Percentiles rank a stretch among this genome's conserved stretches.
Conservation (phyloP, 2,113 vertebrate species). For the Thomomys bottae region DNA sequence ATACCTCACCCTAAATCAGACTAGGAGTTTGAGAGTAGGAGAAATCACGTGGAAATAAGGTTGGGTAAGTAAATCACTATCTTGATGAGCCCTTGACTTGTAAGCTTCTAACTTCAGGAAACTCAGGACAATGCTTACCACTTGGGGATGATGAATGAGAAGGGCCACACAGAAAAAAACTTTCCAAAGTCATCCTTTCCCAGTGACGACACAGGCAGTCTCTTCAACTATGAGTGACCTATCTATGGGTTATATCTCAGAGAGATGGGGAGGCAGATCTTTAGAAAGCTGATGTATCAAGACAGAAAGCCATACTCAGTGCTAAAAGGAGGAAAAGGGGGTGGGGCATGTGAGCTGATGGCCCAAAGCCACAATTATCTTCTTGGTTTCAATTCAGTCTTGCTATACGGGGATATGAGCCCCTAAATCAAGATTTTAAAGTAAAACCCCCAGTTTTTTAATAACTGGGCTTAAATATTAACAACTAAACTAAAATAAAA, state of each 20-base stretch:
- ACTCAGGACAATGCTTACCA: neutral
- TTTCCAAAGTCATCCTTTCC: neutral
- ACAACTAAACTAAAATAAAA: constrained; percentile 2
- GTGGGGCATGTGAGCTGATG: too few species aligned
- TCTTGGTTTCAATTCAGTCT: neutral
- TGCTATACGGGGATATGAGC: neutral
- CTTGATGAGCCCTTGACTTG: neutral
- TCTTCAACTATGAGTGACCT: neutral
- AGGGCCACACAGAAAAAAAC: neutral
- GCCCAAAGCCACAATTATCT: neutral
- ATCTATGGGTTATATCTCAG: neutral
- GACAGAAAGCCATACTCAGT: neutral
- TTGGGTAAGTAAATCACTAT: neutral
- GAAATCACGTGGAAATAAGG: neutral
- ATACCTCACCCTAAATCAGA: neutral
- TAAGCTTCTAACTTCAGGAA: neutral
- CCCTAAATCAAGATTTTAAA: constrained; percentile 37
- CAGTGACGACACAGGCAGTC: neutral
- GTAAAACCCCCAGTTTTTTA: neutral
- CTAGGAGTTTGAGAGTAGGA: neutral
- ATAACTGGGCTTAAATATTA: constrained; percentile 34
- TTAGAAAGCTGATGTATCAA: neutral
- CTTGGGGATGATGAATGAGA: neutral
- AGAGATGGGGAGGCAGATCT: neutral
- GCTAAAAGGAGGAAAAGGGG: neutral